Evolutionary conservation across 2,797 vertebrate genomes (phyloP).

Genomic region (Ctenopoma multispine): DNA sequence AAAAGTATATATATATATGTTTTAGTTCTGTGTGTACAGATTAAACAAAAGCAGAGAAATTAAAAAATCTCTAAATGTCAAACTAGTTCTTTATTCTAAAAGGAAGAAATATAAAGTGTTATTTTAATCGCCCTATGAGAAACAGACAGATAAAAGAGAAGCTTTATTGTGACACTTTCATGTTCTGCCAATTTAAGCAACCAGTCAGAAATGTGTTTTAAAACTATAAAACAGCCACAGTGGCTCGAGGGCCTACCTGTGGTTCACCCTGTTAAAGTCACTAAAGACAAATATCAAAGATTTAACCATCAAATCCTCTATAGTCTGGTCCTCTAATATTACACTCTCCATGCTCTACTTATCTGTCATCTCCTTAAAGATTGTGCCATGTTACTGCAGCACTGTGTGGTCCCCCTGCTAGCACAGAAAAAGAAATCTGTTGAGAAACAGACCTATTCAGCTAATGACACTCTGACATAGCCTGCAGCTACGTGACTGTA

Average conservation of each 20-base stretch:
- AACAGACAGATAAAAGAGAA: slow-evolving; percentile 7
- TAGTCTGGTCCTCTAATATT: slow-evolving; percentile 70
- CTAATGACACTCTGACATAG: slow-evolving; percentile 72
- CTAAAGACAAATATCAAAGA: slow-evolving; percentile 58
- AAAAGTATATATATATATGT: background rate
- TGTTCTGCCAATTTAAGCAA: slow-evolving; percentile 22
- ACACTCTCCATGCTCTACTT: slow-evolving; percentile 49
- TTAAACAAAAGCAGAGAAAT: background rate
- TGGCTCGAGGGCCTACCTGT: slow-evolving; percentile 58
- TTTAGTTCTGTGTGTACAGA: background rate
- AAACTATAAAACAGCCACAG: slow-evolving; percentile 55
- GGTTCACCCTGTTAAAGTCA: slow-evolving; percentile 54
- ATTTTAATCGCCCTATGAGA: slow-evolving; percentile 28
- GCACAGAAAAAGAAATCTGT: slow-evolving; percentile 58
- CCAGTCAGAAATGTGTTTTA: slow-evolving; percentile 34
- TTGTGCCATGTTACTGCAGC: slow-evolving; percentile 54
- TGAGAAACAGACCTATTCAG: slow-evolving; percentile 57
- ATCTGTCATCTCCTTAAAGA: slow-evolving; percentile 69
- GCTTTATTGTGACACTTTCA: slow-evolving; percentile 36
- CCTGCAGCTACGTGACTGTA: slow-evolving; percentile 65
- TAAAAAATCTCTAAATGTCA: background rate
- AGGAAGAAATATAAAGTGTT: slow-evolving; percentile 7
- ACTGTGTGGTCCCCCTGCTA: slow-evolving; percentile 72
- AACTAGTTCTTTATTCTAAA: background rate
- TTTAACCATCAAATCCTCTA: slow-evolving; percentile 76